phyloP scores from a whole-genome alignment of 1,140 invertebrate genomes.

The Nasonia giraulti region DNA sequence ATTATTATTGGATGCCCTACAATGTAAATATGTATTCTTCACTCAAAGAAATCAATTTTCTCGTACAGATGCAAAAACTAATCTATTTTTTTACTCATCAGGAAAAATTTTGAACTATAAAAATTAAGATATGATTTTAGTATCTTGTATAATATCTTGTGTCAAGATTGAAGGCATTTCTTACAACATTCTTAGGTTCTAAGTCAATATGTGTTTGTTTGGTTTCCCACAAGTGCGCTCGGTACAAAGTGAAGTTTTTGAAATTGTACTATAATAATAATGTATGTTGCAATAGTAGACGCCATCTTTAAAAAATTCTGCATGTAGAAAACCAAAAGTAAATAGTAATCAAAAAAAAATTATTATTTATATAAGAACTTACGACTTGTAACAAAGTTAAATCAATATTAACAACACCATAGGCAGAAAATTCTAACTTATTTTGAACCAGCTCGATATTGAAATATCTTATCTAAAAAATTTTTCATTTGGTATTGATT shows the following conservation, averaged over 20 bases:
- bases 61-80: too few species aligned
- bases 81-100: too few species aligned
- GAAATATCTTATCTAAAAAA: conserved; percentile 50
- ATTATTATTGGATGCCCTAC: too few species aligned
- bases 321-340: not conserved
- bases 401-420: conserved; percentile 52
- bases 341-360: not conserved
- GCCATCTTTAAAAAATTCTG: not conserved
- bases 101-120: too few species aligned
- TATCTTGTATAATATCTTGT: too few species aligned
- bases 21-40: too few species aligned
- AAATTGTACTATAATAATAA: not conserved
- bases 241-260: not conserved
- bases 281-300: not conserved
- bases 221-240: not conserved
- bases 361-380: not conserved
- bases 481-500: not conserved
- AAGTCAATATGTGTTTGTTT: not conserved
- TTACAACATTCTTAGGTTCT: too few species aligned
- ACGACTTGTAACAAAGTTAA: conserved; percentile 52
- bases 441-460: conserved; percentile 48
- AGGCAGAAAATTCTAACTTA: conserved; percentile 52
- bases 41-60: too few species aligned
- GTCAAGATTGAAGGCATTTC: too few species aligned
- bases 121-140: too few species aligned